A percentile compares a stretch with the other conserved stretches of the same genome.
These are phyloP conservation scores for Drosophila obscura DNA, from an alignment of 1,140 invertebrate species.

Conservation along the genomic window DNA sequence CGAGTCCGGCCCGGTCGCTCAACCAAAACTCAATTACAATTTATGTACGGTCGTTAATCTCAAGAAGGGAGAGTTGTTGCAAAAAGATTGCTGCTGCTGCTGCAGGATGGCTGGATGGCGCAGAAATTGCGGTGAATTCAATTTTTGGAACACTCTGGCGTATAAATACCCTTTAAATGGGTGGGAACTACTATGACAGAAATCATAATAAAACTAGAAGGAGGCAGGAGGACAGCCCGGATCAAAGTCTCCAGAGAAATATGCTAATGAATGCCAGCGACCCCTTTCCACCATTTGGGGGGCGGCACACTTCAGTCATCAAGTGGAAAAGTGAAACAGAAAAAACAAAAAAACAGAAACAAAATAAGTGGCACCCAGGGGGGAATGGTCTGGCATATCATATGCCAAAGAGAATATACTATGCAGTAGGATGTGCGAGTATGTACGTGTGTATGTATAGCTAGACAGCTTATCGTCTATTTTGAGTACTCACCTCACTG, in stretches of 20 bases:
- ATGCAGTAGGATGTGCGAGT: too few species aligned
- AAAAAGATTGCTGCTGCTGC: too few species aligned
- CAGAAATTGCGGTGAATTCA: conserved; percentile 53
- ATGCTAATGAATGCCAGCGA: conserved; percentile 77
- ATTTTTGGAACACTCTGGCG: conserved; percentile 53
- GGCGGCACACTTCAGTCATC: conserved; percentile 30
- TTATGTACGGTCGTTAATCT: conserved; percentile 19
- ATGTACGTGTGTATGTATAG: background rate
- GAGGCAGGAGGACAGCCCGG: background rate
- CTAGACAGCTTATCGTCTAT: background rate
- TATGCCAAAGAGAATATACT: background rate
- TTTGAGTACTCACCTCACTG: conserved; percentile 92
- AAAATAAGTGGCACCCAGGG: conserved; percentile 76
- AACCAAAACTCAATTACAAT: conserved; percentile 29
- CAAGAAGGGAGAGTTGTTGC: background rate
- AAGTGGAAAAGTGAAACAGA: conserved; percentile 38
- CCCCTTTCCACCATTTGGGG: conserved; percentile 10
- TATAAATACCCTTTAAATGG: conserved; percentile 66
- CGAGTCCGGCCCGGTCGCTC: background rate
- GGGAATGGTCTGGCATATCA: conserved; percentile 33
- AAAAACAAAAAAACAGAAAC: conserved; percentile 63
- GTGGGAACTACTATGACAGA: conserved; percentile 44
- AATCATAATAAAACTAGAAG: conserved; percentile 66
- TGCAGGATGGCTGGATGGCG: conserved; percentile 10
- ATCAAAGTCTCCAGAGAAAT: conserved; percentile 65